Evolutionary conservation across 1,140 invertebrate species (phyloP).

Genomic region (Neelides sp.): DNA sequence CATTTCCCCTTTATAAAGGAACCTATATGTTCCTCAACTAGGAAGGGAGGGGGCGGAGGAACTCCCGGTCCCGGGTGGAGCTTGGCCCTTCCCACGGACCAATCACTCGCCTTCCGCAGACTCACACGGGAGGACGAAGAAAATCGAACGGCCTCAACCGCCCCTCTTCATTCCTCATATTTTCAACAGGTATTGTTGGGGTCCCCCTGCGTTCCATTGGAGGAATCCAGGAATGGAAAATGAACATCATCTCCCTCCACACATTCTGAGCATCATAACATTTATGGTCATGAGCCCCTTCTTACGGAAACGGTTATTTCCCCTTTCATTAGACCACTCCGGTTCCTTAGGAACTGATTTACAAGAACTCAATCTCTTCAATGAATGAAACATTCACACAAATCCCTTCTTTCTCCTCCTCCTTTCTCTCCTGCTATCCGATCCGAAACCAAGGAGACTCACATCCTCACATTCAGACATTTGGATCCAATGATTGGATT

Average conservation of each 20-base stretch:
- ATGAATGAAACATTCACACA: not conserved
- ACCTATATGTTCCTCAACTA: slow-evolving; percentile 23
- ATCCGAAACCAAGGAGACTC: slow-evolving; percentile 3
- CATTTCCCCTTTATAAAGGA: slow-evolving; percentile 32
- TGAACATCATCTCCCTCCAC: too few relatives aligned
- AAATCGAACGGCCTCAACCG: slow-evolving; percentile 3
- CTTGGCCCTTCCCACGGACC: not conserved
- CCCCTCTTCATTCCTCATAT: slow-evolving; percentile 26
- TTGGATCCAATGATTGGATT: too few relatives aligned
- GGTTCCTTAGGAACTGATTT: too few relatives aligned
- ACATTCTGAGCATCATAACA: too few relatives aligned
- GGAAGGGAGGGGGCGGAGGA: slow-evolving; percentile 1
- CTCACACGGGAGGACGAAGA: not conserved
- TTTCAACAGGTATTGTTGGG: slow-evolving; percentile 32
- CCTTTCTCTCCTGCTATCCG: slow-evolving; percentile 6
- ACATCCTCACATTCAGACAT: slow-evolving; percentile 14
- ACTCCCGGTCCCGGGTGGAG: slow-evolving; percentile 17
- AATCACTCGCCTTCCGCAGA: too few relatives aligned
- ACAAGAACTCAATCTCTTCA: too few relatives aligned
- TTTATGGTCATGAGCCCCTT: too few relatives aligned
- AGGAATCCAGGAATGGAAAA: too few relatives aligned
- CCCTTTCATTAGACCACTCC: too few relatives aligned
- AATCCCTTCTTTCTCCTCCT: not conserved
- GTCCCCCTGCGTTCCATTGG: too few relatives aligned
- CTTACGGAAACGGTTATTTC: not conserved